A percentile compares a stretch with the other conserved stretches of the same genome.
phyloP scores from a whole-genome alignment of 2,888 invertebrate genomes.

The Epicampocera succincta region DNA sequence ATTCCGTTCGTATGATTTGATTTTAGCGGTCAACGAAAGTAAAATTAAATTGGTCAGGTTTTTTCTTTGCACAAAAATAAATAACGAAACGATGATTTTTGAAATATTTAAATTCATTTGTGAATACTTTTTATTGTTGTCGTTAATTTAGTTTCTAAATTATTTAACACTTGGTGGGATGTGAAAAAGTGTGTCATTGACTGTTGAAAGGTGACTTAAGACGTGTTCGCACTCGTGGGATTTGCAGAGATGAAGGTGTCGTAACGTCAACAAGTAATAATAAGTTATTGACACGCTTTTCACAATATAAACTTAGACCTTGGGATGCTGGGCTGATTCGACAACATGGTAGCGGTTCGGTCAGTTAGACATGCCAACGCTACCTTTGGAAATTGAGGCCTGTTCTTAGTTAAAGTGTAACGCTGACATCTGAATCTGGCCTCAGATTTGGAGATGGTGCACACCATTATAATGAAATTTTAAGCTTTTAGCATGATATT shows the following conservation, averaged over 20 bases:
- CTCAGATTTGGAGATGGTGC: no score
- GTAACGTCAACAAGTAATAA: constrained; percentile 29
- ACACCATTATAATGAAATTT: no score
- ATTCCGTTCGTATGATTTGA: constrained; percentile 28
- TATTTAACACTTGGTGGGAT: constrained; percentile 20
- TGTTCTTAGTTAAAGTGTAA: no score
- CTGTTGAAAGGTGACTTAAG: constrained; percentile 11
- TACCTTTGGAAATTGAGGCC: no score
- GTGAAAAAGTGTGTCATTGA: constrained; percentile 51
- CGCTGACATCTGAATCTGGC: no score
- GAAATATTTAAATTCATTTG: constrained; percentile 1
- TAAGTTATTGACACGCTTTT: neutral
- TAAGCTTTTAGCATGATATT: no score
- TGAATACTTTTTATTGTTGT: neutral
- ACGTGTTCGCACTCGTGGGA: constrained; percentile 4
- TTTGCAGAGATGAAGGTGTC: constrained; percentile 36
- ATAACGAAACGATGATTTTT: constrained; percentile 24
- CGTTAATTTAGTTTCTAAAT: constrained; percentile 15
- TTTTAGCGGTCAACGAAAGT: constrained; percentile 69
- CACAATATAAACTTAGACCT: neutral
- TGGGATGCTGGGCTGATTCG: neutral
- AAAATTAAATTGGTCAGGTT: constrained; percentile 62
- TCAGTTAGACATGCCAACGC: no score
- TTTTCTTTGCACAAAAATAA: neutral
- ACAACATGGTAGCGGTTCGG: neutral